phyloP scores from a whole-genome alignment of 2,888 invertebrate species.

The Pherbina coryleti region DNA sequence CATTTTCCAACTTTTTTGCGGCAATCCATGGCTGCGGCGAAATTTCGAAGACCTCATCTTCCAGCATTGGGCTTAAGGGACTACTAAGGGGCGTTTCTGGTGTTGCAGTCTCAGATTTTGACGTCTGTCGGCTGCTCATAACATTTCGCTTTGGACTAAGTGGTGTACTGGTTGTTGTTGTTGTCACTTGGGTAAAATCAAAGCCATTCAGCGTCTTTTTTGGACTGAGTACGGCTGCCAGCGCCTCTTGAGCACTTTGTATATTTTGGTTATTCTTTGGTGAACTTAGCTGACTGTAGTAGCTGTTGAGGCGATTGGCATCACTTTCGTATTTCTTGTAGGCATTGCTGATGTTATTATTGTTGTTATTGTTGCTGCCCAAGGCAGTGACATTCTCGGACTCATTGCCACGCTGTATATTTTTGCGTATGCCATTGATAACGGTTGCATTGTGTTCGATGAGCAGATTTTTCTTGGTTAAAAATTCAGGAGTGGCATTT shows the following conservation, averaged over 20 bases:
- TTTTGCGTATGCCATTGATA: slow-evolving; percentile 67
- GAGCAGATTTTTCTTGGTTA: slow-evolving; percentile 65
- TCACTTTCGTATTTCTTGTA: slow-evolving; percentile 69
- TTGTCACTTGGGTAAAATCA: slow-evolving; percentile 52
- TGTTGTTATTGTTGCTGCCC: slow-evolving; percentile 47
- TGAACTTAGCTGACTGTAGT: slow-evolving; percentile 64
- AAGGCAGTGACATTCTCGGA: slow-evolving; percentile 27
- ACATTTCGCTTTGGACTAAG: slow-evolving; percentile 15
- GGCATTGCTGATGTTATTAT: slow-evolving; percentile 46
- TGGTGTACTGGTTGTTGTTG: slow-evolving; percentile 35
- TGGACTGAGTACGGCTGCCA: slow-evolving; percentile 55
- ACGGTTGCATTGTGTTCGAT: slow-evolving; percentile 66
- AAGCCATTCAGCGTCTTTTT: slow-evolving; percentile 60
- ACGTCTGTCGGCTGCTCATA: background rate
- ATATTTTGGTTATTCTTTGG: slow-evolving; percentile 58
- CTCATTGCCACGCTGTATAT: slow-evolving; percentile 57
- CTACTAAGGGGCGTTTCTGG: slow-evolving; percentile 42
- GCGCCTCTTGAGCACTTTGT: slow-evolving; percentile 39
- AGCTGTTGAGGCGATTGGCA: slow-evolving; percentile 67
- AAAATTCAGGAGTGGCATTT: slow-evolving; percentile 58
- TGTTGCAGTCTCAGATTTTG: background rate
- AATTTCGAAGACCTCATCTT: slow-evolving; percentile 35
- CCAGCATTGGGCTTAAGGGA: slow-evolving; percentile 53
- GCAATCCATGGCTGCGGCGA: slow-evolving; percentile 16
- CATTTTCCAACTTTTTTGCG: slow-evolving; percentile 39